Conservation (phyloP, 1,140 invertebrate species). For the Drepana arcuata region DNA sequence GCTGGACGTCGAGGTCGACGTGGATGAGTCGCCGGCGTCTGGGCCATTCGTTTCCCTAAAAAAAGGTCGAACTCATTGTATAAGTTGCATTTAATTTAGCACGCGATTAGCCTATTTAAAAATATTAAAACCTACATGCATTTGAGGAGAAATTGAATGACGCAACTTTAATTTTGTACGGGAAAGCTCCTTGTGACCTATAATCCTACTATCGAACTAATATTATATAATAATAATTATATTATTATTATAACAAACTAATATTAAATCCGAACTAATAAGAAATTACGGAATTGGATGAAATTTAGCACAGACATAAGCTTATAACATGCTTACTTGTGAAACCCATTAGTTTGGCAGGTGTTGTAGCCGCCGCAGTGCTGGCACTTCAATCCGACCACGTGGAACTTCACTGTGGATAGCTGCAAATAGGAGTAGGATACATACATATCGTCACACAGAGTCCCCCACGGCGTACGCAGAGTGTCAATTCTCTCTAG, state of each 20-base stretch:
- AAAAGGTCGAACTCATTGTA: constrained; percentile 1
- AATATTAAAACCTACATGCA: too few relatives aligned
- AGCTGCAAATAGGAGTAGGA: constrained; percentile 79
- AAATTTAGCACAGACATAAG: neutral
- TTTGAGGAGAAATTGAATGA: too few relatives aligned
- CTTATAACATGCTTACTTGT: constrained; percentile 34
- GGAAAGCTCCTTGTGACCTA: neutral
- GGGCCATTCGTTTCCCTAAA: constrained; percentile 27
- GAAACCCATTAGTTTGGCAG: constrained; percentile 79
- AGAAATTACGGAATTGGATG: neutral
- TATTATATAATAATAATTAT: neutral
- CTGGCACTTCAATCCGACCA: constrained; percentile 87
- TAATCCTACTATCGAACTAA: neutral
- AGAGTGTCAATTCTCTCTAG: too few relatives aligned
- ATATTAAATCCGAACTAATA: neutral
- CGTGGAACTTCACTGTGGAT: constrained; percentile 86
- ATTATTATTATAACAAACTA: neutral
- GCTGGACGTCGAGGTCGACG: constrained; percentile 14
- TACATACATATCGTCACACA: too few relatives aligned
- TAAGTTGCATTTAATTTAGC: too few relatives aligned
- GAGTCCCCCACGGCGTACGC: too few relatives aligned
- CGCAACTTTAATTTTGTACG: neutral
- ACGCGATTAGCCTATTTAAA: neutral
- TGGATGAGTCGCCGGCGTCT: constrained; percentile 21
- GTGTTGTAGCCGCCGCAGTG: constrained; percentile 92